Base-by-base conservation (phyloP, 35 echinoderm and acorn worm species). In the Ophiothrix spiculata region DNA sequence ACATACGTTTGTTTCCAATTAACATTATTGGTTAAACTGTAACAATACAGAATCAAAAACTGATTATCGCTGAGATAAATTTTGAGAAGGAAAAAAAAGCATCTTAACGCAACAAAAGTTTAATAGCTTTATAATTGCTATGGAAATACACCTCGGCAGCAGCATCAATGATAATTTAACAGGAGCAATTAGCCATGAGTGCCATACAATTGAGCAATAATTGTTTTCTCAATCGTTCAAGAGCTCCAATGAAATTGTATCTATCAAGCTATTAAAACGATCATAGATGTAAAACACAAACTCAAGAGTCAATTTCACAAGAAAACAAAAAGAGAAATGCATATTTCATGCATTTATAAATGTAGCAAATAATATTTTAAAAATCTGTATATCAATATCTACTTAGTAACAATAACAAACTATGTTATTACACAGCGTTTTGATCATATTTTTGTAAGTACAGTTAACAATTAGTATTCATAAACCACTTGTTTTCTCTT, bases 311-410 rank as follows among this genome's bases (percentile, higher is more conserved):
- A 69, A 69, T 69, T 69, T 69, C 4, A 6, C 60, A 69, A 69
- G 60, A 69, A 69, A 69, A 69, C 60, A 69, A 69, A n/a, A n/a
- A n/a, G 25, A 69, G 60, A 69, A 49, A 69, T 69, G 60, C 60
- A n/a, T n/a, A n/a, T n/a, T n/a, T n/a, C n/a, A n/a, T n/a, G n/a
- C n/a, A n/a, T n/a, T n/a, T n/a, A n/a, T n/a, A n/a, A n/a, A n/a
- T n/a, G n/a, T n/a, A n/a, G n/a, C n/a, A 69, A n/a, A 69, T 69
- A 19, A 49, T 6, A 49, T 49, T 49, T 49, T 49, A 49, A 49
- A 49, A 49, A 49, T 69, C 45, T 28, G 60, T 69, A 69, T 69
- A 69, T 69, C 29, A 69, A 69, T 69, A 69, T 69, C 60, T 28
- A 69, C 60, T 69, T 69, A 69, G 60, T 25, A 25, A 25, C 60